Conservation (phyloP, 2,888 invertebrate species). For the Timandra comae region DNA sequence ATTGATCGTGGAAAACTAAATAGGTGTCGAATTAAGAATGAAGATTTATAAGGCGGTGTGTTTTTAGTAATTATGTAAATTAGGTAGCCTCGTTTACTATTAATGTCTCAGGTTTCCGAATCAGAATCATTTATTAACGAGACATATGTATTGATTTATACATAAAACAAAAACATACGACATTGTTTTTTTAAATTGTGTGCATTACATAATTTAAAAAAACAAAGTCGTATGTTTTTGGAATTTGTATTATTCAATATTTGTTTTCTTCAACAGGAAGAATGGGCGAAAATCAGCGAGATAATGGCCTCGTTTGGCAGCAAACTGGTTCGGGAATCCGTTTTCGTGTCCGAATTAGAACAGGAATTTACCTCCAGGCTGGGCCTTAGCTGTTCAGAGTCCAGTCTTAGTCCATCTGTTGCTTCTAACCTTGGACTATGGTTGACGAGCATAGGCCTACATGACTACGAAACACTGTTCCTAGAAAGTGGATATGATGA, state of each 20-base stretch:
- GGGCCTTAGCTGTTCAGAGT: constrained; percentile 78
- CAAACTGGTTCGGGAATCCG: constrained; percentile 85
- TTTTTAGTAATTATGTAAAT: no score
- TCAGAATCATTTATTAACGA: no score
- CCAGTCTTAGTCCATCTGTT: constrained; percentile 77
- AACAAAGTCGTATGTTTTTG: background rate
- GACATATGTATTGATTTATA: no score
- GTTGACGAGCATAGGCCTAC: constrained; percentile 85
- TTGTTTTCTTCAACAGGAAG: constrained; percentile 80
- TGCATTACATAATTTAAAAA: no score
- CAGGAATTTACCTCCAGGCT: constrained; percentile 86
- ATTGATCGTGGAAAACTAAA: no score
- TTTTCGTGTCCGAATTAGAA: constrained; percentile 86
- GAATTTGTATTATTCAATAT: background rate
- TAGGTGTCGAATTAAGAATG: no score
- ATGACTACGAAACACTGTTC: constrained; percentile 90
- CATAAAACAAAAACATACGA: no score
- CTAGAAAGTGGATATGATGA: constrained; percentile 93
- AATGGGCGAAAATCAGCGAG: constrained; percentile 97
- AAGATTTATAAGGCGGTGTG: no score
- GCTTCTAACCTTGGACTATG: constrained; percentile 85
- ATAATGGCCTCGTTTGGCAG: constrained; percentile 97
- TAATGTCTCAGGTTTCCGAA: no score
- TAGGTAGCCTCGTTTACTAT: no score
- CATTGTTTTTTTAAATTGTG: no score